These are phyloP conservation scores for Baryphthengus martii DNA, from an alignment of 2,113 vertebrate species.

Conservation along the genomic window DNA sequence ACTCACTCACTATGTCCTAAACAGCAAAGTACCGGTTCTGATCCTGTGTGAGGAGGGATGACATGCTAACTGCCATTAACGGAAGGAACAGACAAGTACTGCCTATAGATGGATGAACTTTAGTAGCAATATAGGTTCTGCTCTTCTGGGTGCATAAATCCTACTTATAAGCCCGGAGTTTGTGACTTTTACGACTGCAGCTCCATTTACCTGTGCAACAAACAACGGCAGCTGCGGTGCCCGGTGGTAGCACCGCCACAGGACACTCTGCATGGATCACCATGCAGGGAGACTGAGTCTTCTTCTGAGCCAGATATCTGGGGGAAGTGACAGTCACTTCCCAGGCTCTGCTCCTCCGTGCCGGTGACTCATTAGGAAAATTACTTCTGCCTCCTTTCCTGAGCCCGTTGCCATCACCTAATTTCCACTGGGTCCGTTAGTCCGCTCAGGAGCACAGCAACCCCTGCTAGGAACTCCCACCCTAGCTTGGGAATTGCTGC, in stretches of 20 bases:
- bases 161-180: neutral
- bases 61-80: neutral
- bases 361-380: conserved; percentile 15
- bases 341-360: neutral
- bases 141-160: neutral
- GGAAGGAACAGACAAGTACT: neutral
- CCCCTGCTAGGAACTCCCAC: neutral
- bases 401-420: neutral
- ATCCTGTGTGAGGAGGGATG: neutral
- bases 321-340: neutral
- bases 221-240: neutral
- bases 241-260: neutral
- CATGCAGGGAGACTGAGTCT: neutral
- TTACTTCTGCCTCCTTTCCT: neutral
- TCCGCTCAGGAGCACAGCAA: neutral
- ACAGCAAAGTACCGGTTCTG: neutral
- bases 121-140: neutral
- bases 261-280: neutral
- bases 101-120: neutral
- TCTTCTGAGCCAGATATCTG: neutral
- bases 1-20: neutral
- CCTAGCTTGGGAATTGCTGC: neutral
- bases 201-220: neutral
- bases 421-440: neutral
- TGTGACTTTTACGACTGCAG: neutral